These are phyloP conservation scores for Papilio machaon DNA, from an alignment of 1,140 invertebrate species.

Conservation along the genomic window DNA sequence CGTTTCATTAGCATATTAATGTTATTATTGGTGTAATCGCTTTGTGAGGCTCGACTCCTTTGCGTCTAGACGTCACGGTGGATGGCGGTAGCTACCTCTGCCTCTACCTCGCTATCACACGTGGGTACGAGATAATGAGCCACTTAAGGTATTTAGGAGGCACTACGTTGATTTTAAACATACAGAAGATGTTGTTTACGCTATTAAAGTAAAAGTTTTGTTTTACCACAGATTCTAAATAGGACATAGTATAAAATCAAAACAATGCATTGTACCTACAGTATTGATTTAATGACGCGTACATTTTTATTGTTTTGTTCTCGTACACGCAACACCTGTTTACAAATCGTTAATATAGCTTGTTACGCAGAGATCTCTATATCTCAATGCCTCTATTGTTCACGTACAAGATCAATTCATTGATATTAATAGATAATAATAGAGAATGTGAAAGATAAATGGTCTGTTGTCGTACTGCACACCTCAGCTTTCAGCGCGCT, in stretches of 20 bases:
- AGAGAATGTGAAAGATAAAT: neutral
- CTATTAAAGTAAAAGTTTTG: neutral
- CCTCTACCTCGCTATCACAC: neutral
- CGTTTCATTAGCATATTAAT: constrained; percentile 74
- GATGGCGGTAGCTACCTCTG: constrained; percentile 38
- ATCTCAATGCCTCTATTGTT: constrained; percentile 11
- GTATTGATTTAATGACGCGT: neutral
- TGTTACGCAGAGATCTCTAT: neutral
- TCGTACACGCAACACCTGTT: neutral
- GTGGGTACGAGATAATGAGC: constrained; percentile 20
- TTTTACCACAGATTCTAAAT: neutral
- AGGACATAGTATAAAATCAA: too few species aligned
- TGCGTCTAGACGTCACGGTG: constrained; percentile 71
- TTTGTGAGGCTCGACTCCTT: constrained; percentile 61
- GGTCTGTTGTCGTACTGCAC: neutral
- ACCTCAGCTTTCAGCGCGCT: neutral
- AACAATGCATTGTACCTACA: too few species aligned
- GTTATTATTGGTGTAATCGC: constrained; percentile 66
- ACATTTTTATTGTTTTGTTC: neutral
- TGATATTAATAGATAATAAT: constrained; percentile 11
- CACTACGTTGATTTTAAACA: neutral
- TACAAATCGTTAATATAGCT: neutral
- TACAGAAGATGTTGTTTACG: neutral
- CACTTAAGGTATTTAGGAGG: constrained; percentile 14
- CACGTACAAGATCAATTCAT: neutral